Evolutionary conservation across 2,113 vertebrate species (phyloP).

Genomic region (Sylvia atricapilla): DNA sequence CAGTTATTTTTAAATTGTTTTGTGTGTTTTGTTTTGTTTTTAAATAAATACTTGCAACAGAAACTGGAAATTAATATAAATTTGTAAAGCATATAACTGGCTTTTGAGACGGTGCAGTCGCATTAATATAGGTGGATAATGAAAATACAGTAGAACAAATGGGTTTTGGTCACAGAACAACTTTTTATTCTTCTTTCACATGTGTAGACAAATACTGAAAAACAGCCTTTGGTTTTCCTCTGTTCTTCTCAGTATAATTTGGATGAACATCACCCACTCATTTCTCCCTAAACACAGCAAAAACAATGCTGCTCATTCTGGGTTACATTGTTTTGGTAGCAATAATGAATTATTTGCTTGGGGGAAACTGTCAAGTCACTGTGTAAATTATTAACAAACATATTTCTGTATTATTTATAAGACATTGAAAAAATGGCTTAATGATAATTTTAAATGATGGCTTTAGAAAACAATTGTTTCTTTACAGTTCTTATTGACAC

Average conservation of each 20-base stretch:
- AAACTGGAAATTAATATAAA: neutral
- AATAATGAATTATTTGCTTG: neutral
- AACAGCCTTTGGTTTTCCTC: neutral
- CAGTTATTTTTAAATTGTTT: neutral
- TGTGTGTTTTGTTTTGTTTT: neutral
- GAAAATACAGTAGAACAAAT: neutral
- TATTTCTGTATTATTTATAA: constrained; percentile 27
- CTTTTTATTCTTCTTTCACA: neutral
- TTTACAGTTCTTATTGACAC: neutral
- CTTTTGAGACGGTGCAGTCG: neutral
- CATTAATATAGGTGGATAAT: neutral
- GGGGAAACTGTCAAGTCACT: neutral
- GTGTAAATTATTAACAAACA: constrained; percentile 21
- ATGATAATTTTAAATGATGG: neutral
- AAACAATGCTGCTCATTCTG: neutral
- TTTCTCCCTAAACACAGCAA: neutral
- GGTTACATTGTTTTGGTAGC: neutral
- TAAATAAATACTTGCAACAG: neutral
- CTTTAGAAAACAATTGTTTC: neutral
- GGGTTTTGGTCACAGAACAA: neutral
- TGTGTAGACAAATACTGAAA: neutral
- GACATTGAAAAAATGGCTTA: neutral
- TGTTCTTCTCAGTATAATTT: neutral
- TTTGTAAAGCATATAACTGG: neutral
- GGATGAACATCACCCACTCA: neutral